These are phyloP conservation scores for Portevinia maculata DNA, from an alignment of 2,888 invertebrate genomes.

Conservation along the genomic window DNA sequence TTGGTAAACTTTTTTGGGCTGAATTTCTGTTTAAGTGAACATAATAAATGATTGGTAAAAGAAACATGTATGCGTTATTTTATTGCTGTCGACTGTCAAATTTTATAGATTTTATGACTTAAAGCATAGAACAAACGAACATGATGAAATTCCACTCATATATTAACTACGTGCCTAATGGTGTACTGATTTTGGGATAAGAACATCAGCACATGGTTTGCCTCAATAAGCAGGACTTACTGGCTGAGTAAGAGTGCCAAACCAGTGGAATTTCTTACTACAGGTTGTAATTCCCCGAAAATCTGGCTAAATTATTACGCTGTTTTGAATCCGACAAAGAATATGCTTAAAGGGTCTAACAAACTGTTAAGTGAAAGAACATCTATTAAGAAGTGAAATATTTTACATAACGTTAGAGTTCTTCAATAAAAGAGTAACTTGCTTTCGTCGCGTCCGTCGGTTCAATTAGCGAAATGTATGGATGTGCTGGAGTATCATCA, in stretches of 20 bases:
- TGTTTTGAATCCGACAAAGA: neutral
- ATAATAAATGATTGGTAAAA: conserved; percentile 17
- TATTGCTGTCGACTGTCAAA: neutral
- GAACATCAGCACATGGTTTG: neutral
- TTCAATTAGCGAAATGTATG: neutral
- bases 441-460: neutral
- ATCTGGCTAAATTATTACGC: neutral
- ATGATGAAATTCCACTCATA: neutral
- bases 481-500: neutral
- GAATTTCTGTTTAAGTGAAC: conserved; percentile 14
- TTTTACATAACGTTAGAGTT: neutral
- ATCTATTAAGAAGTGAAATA: neutral
- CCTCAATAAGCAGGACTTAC: neutral
- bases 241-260: neutral
- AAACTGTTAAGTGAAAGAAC: conserved; percentile 30
- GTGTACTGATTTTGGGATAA: neutral
- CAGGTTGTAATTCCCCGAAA: neutral
- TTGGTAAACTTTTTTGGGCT: conserved; percentile 38
- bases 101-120: neutral
- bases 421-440: neutral
- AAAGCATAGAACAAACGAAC: conserved; percentile 4
- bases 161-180: too few relatives aligned
- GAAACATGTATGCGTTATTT: conserved; percentile 23
- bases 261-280: conserved; percentile 26
- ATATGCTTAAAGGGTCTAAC: conserved; percentile 16